phyloP scores from a whole-genome alignment of 2,797 vertebrate species.

The Cheirogaleus major region DNA sequence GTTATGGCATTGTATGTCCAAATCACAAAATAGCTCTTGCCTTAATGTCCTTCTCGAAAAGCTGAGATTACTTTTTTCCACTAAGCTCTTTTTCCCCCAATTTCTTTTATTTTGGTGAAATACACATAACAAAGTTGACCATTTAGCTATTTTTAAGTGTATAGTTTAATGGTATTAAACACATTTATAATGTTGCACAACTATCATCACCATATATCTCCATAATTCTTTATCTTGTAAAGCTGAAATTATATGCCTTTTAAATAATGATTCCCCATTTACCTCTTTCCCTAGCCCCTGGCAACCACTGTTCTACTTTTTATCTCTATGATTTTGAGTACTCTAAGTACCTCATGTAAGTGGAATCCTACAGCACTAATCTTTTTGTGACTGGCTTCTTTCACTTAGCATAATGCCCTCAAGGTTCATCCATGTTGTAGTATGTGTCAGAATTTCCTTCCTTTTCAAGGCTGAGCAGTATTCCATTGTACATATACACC shows the following conservation, averaged over 20 bases:
- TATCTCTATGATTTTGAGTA: not conserved
- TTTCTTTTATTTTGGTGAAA: not conserved
- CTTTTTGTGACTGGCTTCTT: not conserved
- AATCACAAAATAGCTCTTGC: not conserved
- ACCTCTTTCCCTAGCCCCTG: not conserved
- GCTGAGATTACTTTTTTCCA: not conserved
- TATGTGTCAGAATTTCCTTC: not conserved
- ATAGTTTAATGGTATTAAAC: not conserved
- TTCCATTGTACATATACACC: no score
- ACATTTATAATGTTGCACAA: not conserved
- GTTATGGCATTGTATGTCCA: rapidly evolving
- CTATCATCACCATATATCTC: not conserved
- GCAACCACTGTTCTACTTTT: not conserved
- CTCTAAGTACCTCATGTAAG: not conserved
- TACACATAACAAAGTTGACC: not conserved
- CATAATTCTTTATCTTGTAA: not conserved
- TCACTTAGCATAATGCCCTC: not conserved
- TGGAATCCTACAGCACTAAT: not conserved
- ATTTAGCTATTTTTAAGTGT: not conserved
- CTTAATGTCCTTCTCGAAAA: not conserved
- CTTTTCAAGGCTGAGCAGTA: not conserved
- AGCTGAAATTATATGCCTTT: not conserved
- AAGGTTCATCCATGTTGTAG: not conserved
- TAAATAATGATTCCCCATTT: not conserved
- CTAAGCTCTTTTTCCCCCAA: not conserved